Conservation (phyloP, 2,797 vertebrate species). For the Takifugu rubripes region DNA sequence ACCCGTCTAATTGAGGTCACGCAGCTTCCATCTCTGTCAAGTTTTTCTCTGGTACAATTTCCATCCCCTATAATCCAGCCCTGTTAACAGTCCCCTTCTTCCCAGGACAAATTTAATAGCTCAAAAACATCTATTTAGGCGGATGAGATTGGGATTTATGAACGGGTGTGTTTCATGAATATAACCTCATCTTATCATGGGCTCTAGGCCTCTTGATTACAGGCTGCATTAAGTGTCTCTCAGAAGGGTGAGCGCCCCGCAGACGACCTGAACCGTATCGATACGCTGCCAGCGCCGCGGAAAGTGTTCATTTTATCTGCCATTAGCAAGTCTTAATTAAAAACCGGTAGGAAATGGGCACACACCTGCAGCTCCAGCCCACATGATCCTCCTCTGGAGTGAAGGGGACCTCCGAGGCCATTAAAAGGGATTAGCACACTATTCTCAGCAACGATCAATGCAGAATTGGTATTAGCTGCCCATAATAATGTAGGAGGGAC, state of each 20-base stretch:
- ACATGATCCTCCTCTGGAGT: not conserved
- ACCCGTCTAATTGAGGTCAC: conserved; percentile 38
- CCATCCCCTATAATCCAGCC: conserved; percentile 33
- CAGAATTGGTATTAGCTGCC: conserved; percentile 26
- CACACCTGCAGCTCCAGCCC: conserved; percentile 7
- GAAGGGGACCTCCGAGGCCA: conserved; percentile 28
- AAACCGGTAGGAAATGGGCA: conserved; percentile 15
- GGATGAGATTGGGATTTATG: conserved; percentile 53
- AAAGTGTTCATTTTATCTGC: conserved; percentile 44
- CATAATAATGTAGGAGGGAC: conserved; percentile 25
- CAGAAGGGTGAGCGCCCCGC: conserved; percentile 31
- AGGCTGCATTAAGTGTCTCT: conserved; percentile 44
- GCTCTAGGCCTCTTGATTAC: conserved; percentile 55
- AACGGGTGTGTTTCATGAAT: conserved; percentile 49
- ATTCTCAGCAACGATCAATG: conserved; percentile 44
- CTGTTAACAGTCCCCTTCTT: conserved; percentile 50
- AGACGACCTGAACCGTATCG: conserved; percentile 46
- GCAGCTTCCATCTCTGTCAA: conserved; percentile 12
- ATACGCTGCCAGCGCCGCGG: conserved; percentile 35
- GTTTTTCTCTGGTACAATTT: conserved; percentile 38
- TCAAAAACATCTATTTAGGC: conserved; percentile 61
- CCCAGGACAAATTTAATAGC: conserved; percentile 49
- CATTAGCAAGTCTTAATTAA: conserved; percentile 49
- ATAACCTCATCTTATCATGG: conserved; percentile 40
- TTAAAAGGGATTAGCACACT: conserved; percentile 43